A percentile compares a stretch with the other conserved stretches of the same genome.
These are phyloP conservation scores for Calephelis nemesis DNA, from an alignment of 1,140 invertebrate genomes.

Conservation along the genomic window DNA sequence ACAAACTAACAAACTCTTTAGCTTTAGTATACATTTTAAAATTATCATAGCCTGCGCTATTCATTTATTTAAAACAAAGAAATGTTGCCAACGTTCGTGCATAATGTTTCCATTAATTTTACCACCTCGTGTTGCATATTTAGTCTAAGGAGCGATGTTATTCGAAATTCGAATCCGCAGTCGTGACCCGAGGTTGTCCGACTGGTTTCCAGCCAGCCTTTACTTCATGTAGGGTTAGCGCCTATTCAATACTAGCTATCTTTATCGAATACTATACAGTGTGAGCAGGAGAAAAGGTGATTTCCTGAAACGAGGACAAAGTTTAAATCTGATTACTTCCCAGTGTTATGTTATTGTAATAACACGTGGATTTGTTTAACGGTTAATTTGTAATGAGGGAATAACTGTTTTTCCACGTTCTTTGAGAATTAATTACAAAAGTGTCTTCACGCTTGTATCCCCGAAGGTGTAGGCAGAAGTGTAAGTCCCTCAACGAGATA, in stretches of 20 bases:
- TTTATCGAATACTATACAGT: constrained; percentile 25
- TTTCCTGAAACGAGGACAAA: constrained; percentile 2
- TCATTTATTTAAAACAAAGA: no score
- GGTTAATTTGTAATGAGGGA: neutral
- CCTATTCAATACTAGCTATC: constrained; percentile 25
- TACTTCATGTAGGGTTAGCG: constrained; percentile 32
- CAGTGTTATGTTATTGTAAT: constrained; percentile 8
- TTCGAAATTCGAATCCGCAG: constrained; percentile 59
- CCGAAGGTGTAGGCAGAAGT: no score
- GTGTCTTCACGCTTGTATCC: no score
- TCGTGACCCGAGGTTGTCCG: constrained; percentile 58
- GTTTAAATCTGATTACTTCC: constrained; percentile 8
- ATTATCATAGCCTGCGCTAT: no score
- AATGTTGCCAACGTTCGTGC: neutral
- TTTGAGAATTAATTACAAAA: no score
- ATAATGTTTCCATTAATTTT: constrained; percentile 30
- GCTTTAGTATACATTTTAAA: no score
- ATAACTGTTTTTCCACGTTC: no score
- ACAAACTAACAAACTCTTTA: no score
- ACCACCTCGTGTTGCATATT: constrained; percentile 39
- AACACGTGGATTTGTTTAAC: neutral
- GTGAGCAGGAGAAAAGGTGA: constrained; percentile 10
- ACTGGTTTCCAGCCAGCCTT: constrained; percentile 54
- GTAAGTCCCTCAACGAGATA: no score
- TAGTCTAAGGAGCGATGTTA: constrained; percentile 48